phyloP scores from a whole-genome alignment of 1,140 invertebrate genomes.

The Catajapyx aquilonaris region DNA sequence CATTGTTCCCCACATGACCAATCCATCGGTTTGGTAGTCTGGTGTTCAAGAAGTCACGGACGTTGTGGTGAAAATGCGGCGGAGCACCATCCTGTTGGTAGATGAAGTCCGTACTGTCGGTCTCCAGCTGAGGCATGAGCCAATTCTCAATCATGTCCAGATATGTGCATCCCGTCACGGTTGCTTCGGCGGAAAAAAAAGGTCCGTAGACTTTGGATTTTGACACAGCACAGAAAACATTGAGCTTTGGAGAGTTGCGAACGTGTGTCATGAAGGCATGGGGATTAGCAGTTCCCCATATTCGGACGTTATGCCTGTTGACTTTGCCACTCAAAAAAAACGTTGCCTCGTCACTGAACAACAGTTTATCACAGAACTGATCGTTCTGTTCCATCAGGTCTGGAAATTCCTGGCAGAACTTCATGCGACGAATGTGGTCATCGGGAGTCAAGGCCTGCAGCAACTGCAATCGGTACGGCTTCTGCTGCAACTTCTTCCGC shows the following conservation, averaged over 20 bases:
- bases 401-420: neutral
- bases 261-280: neutral
- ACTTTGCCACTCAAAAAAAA: neutral
- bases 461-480: neutral
- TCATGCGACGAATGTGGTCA: neutral
- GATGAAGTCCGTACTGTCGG: constrained; percentile 4
- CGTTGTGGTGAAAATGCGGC: constrained; percentile 3
- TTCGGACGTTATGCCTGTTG: neutral
- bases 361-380: neutral
- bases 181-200: neutral
- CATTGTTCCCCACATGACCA: constrained; percentile 1
- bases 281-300: neutral
- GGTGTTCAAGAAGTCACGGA: constrained; percentile 1
- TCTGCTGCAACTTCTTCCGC: constrained; percentile 1
- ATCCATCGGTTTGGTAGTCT: constrained; percentile 8
- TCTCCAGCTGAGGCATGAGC: constrained; percentile 5
- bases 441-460: neutral
- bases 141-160: constrained; percentile 6
- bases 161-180: neutral
- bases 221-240: neutral
- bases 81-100: constrained; percentile 5
- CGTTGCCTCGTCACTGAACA: neutral
- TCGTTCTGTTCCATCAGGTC: neutral
- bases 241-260: neutral
- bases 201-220: neutral